Percentiles rank a stretch among this genome's conserved stretches.
These are phyloP conservation scores for Chymomyza caudatula DNA, from an alignment of 2,888 invertebrate genomes.

Conservation along the genomic window DNA sequence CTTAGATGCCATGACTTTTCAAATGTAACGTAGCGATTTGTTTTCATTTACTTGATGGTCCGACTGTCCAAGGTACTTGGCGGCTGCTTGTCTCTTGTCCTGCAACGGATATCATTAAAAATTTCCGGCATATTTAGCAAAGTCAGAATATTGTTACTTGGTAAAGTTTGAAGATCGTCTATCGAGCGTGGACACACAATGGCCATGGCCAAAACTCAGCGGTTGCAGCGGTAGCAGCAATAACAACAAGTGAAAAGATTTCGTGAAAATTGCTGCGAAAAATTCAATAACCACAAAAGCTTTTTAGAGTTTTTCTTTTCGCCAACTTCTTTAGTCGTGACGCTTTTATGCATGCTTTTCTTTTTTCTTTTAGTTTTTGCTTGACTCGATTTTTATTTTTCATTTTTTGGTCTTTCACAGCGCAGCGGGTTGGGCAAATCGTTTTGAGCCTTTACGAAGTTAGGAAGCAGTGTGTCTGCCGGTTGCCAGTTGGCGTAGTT, in stretches of 20 bases:
- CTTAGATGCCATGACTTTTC: constrained; percentile 35
- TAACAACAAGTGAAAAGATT: not conserved
- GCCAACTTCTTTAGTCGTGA: constrained; percentile 33
- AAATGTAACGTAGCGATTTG: constrained; percentile 44
- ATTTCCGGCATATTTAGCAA: constrained; percentile 60
- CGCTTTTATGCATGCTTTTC: constrained; percentile 18
- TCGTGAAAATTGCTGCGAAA: constrained; percentile 4
- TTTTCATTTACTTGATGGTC: constrained; percentile 45
- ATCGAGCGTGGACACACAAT: not conserved
- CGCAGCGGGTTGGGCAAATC: not conserved
- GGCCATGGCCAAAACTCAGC: not conserved
- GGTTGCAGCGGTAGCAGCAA: not conserved
- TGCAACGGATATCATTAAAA: constrained; percentile 63
- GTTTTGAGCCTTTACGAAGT: not conserved
- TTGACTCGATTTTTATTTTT: not conserved
- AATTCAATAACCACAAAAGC: constrained; percentile 60
- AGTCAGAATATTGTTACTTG: constrained; percentile 31
- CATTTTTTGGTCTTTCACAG: not conserved
- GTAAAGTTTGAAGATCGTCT: not conserved
- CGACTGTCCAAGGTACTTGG: constrained; percentile 3
- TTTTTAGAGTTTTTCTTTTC: constrained; percentile 35
- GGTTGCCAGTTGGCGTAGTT: constrained; percentile 10
- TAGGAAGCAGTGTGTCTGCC: constrained; percentile 33
- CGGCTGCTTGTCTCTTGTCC: constrained; percentile 9
- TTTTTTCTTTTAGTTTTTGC: constrained; percentile 37